phyloP scores from a whole-genome alignment of 2,888 invertebrate species.

The Alentia gelatinosa region DNA sequence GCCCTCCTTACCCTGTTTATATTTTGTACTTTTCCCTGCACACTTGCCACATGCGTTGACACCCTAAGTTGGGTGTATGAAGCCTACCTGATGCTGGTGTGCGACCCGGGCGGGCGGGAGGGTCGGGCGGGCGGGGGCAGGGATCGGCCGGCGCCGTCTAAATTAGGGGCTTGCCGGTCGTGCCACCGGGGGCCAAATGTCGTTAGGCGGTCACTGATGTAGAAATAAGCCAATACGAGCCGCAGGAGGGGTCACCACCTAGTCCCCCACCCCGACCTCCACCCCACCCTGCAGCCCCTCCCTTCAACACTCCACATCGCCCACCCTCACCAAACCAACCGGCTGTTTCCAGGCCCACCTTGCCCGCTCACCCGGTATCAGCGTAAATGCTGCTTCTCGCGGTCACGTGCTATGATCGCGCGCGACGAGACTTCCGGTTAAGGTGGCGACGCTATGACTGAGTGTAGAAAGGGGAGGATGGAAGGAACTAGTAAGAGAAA shows the following conservation, averaged over 20 bases:
- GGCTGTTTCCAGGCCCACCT: background rate
- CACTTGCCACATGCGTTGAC: background rate
- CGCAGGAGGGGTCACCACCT: conserved; percentile 6
- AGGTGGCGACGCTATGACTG: no score
- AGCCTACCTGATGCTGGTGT: background rate
- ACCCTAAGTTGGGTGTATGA: background rate
- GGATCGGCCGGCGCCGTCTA: background rate
- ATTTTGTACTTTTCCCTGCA: no score
- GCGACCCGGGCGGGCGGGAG: background rate
- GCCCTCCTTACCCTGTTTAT: no score
- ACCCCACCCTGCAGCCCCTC: background rate
- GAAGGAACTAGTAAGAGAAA: no score
- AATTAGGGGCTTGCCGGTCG: conserved; percentile 18
- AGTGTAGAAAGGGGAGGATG: no score
- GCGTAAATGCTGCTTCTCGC: no score
- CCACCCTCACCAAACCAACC: no score
- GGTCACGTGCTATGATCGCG: no score
- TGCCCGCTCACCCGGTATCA: background rate
- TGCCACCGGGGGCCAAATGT: conserved; percentile 1
- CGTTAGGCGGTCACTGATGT: conserved; percentile 32
- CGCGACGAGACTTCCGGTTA: no score
- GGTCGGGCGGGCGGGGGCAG: background rate
- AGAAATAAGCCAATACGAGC: conserved; percentile 41
- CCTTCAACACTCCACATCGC: background rate
- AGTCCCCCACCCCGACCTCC: background rate